phyloP scores from a whole-genome alignment of 2,797 vertebrate genomes.

The Onychomys arenicola region DNA sequence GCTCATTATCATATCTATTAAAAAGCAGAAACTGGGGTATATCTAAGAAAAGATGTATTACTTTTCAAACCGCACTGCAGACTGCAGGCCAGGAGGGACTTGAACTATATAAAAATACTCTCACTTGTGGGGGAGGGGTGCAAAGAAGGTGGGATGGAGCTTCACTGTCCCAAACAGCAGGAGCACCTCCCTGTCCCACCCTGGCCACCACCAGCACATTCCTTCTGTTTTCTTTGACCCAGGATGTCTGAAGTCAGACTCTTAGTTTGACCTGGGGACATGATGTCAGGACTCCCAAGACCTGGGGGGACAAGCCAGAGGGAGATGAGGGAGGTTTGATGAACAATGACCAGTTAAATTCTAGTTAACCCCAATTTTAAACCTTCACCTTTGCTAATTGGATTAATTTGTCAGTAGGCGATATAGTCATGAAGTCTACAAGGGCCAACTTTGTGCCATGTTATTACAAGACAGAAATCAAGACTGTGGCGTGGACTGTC shows the following conservation, averaged over 20 bases:
- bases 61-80: conserved; percentile 89
- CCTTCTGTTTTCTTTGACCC: conserved; percentile 73
- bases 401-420: conserved; percentile 88
- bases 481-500: conserved; percentile 67
- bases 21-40: conserved; percentile 92
- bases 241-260: conserved; percentile 66
- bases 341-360: conserved; percentile 89
- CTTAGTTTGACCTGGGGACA: conserved; percentile 74
- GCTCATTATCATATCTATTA: conserved; percentile 92
- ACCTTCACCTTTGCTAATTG: conserved; percentile 89
- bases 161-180: conserved; percentile 83
- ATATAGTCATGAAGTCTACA: conserved; percentile 80
- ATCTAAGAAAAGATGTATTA: conserved; percentile 91
- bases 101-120: conserved; percentile 91
- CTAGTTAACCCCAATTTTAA: conserved; percentile 90
- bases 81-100: conserved; percentile 89
- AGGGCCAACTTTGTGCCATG: conserved; percentile 81
- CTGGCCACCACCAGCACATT: conserved; percentile 52
- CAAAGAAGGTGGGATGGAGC: conserved; percentile 79
- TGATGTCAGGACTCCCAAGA: conserved; percentile 71
- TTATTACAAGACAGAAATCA: conserved; percentile 84
- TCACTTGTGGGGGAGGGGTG: conserved; percentile 82
- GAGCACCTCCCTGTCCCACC: conserved; percentile 75
- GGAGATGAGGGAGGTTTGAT: conserved; percentile 65
- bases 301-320: conserved; percentile 75